Evolutionary conservation across 2,888 invertebrate species (phyloP), one percentile per base, ranked within the genome.

Genomic region (Aplocera efformata): DNA sequence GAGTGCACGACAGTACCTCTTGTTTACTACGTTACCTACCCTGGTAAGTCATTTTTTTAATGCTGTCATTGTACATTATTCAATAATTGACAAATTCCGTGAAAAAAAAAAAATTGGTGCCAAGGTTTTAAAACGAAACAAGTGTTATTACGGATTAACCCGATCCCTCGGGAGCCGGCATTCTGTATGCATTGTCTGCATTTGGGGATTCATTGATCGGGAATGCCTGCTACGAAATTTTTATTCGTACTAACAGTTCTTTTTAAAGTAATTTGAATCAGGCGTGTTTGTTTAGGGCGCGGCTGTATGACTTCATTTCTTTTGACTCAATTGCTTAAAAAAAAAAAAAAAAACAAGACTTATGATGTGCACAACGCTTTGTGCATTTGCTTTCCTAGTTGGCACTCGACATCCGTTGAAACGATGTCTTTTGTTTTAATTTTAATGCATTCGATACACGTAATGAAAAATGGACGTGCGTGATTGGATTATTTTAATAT

Each of bases 31-130:
- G 63, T 66, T 67, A 66, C 52, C 61, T 63, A 48, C 63, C 62
- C 72, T 73, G 74, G 81, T 83, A 66, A 79, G 82, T 78, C 47
- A 43, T 49, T 50, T 55, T 62, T 60, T 50, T 50, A 48, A 49
- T 48, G 49, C 32, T 47, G 11, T 25, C 25, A 17, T 24, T n/a
- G n/a, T n/a, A n/a, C n/a, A n/a, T n/a, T n/a, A n/a, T n/a, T n/a
- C n/a, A n/a, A n/a, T n/a, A n/a, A n/a, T n/a, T n/a, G n/a, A n/a
- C n/a, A n/a, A n/a, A n/a, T n/a, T n/a, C n/a, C n/a, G n/a, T n/a
- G n/a, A n/a, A n/a, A n/a, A n/a, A n/a, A n/a, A n/a, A n/a, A n/a
- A n/a, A n/a, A n/a, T n/a, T n/a, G n/a, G n/a, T n/a, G n/a, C n/a
- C n/a, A n/a, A n/a, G n/a, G n/a, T 7, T 21, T 24, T 21, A 9